phyloP scores from a whole-genome alignment of 1,140 invertebrate genomes.

The Nilaparvata lugens region DNA sequence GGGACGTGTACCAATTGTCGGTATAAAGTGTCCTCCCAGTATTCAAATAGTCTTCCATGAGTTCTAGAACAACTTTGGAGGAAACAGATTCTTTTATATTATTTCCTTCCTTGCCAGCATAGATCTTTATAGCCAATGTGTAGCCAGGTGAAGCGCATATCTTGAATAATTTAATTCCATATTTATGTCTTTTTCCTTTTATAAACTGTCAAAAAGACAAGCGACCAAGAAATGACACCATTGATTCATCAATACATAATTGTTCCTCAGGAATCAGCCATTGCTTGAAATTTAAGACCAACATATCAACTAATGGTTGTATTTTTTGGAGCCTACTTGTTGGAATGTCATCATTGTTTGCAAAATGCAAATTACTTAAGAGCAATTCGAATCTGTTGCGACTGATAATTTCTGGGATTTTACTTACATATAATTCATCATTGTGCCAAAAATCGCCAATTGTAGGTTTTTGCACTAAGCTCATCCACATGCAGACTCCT shows the following conservation, averaged over 20 bases:
- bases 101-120: constrained; percentile 19
- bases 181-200: constrained; percentile 29
- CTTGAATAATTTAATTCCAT: constrained; percentile 24
- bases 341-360: not conserved
- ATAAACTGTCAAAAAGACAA: constrained; percentile 33
- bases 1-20: not conserved
- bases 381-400: not conserved
- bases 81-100: not conserved
- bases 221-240: constrained; percentile 30
- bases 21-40: not conserved
- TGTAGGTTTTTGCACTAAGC: not conserved
- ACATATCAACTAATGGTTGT: not conserved
- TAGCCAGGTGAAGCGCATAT: constrained; percentile 26
- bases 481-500: not conserved
- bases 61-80: not conserved
- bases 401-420: not conserved
- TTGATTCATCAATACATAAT: constrained; percentile 32
- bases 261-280: constrained; percentile 18
- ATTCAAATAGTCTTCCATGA: not conserved
- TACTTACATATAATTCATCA: not conserved
- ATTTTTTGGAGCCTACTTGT: not conserved
- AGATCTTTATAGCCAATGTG: constrained; percentile 22
- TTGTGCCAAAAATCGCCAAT: not conserved
- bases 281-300: constrained; percentile 8
- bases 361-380: not conserved